Conservation (phyloP, 2,113 vertebrate genomes). For the Pachycephala philippinensis region DNA sequence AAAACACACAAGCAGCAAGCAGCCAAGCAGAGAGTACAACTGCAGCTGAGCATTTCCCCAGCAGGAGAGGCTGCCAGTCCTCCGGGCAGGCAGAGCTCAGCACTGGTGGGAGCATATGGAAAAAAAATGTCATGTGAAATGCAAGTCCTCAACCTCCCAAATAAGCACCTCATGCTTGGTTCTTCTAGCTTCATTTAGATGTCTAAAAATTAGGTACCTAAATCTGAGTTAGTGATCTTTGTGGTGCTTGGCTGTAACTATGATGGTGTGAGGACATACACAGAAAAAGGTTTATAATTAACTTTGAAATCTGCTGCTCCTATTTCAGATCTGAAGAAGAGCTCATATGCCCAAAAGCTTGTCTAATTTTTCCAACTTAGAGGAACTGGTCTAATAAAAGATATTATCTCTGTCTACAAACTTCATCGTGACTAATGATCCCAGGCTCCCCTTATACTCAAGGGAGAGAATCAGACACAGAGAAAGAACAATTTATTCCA, state of each 20-base stretch:
- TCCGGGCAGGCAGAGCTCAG: background rate
- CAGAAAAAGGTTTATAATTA: constrained; percentile 52
- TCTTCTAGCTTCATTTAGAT: background rate
- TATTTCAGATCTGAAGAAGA: constrained; percentile 37
- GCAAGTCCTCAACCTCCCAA: background rate
- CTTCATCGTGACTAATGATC: background rate
- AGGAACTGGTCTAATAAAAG: constrained; percentile 42
- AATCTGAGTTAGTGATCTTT: constrained; percentile 13
- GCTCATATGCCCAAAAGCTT: background rate
- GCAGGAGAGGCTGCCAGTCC: background rate
- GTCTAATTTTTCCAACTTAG: constrained; percentile 30
- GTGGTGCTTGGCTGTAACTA: background rate
- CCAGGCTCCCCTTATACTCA: background rate
- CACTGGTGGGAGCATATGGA: background rate
- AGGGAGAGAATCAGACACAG: background rate
- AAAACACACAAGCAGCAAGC: background rate
- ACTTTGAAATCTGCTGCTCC: constrained; percentile 25
- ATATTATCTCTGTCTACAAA: background rate
- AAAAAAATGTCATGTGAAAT: background rate
- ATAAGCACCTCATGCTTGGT: background rate
- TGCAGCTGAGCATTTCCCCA: background rate
- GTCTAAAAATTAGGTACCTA: constrained; percentile 33
- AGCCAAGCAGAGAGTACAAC: background rate
- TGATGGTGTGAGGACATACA: background rate
- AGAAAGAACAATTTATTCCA: background rate